These are phyloP conservation scores for Mesochorus sp. DNA, from an alignment of 2,888 invertebrate genomes.

Conservation along the genomic window DNA sequence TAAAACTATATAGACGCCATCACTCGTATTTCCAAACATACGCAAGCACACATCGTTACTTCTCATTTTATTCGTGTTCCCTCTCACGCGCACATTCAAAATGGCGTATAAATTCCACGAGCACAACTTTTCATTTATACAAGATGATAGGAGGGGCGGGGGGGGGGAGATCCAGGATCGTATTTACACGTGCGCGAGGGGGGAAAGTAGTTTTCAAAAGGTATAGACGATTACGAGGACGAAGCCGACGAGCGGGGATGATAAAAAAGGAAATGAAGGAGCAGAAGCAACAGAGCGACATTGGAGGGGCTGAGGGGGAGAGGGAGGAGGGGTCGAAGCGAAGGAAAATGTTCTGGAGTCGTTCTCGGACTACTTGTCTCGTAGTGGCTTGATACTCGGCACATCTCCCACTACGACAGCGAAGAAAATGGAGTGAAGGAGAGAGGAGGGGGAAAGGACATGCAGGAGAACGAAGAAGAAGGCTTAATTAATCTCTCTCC, in stretches of 20 bases:
- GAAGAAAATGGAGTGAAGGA: neutral
- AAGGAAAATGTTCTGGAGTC: slow-evolving; percentile 11
- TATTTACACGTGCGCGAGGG: slow-evolving; percentile 68
- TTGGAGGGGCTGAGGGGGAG: neutral
- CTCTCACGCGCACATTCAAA: neutral
- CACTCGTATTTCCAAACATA: neutral
- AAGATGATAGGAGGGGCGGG: slow-evolving; percentile 8
- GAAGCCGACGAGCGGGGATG: neutral
- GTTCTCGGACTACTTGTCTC: neutral
- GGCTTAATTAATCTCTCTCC: slow-evolving; percentile 69
- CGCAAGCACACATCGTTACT: neutral
- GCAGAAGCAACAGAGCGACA: neutral
- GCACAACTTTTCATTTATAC: slow-evolving; percentile 60
- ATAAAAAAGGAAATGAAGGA: neutral
- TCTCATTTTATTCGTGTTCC: neutral
- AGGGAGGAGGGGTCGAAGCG: neutral
- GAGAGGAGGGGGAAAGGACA: slow-evolving; percentile 22
- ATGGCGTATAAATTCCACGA: neutral
- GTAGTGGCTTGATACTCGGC: neutral
- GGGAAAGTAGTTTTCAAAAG: slow-evolving; percentile 37
- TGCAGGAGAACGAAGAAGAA: slow-evolving; percentile 39
- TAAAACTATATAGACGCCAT: no score
- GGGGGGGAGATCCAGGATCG: slow-evolving; percentile 63
- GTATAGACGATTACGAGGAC: no score
- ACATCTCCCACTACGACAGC: neutral